A percentile compares a stretch with the other conserved stretches of the same genome.
phyloP scores from a whole-genome alignment of 2,888 invertebrate genomes.

The Macrophya alboannulata region DNA sequence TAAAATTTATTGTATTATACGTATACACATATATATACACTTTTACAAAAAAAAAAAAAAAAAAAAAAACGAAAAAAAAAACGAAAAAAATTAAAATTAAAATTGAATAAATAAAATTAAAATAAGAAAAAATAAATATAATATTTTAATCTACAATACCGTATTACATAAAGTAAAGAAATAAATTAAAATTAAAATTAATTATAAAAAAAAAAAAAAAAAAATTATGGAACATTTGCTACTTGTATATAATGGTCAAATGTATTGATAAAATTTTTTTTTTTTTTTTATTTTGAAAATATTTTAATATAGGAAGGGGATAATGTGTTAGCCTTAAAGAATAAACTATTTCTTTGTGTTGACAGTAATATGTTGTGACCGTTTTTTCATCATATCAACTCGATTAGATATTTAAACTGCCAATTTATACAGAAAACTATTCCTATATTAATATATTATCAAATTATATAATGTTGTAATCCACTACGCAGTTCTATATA shows the following conservation, averaged over 20 bases:
- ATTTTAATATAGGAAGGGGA: conserved; percentile 75
- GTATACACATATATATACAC: conserved; percentile 77
- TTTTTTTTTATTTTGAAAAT: conserved; percentile 71
- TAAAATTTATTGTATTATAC: conserved; percentile 78
- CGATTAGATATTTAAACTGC: conserved; percentile 71
- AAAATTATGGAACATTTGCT: conserved; percentile 72
- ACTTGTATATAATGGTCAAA: conserved; percentile 75
- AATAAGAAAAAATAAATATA: conserved; percentile 56
- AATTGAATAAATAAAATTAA: background rate
- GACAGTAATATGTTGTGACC: conserved; percentile 40
- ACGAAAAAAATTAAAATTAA: background rate
- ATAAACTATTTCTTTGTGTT: conserved; percentile 46
- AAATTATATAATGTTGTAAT: conserved; percentile 51
- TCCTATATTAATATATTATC: conserved; percentile 75
- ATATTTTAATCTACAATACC: conserved; percentile 76
- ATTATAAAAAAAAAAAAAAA: conserved; percentile 54
- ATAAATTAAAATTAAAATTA: conserved; percentile 33
- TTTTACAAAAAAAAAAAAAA: conserved; percentile 71
- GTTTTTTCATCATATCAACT: conserved; percentile 71
- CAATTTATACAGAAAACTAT: conserved; percentile 71
- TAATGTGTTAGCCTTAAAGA: conserved; percentile 65
- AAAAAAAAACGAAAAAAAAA: conserved; percentile 62
- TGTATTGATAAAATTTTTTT: conserved; percentile 61
- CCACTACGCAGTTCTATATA: conserved; percentile 66
- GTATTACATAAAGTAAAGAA: conserved; percentile 71